Conservation (phyloP, 2,797 vertebrate species). For the Diceros bicornis region DNA sequence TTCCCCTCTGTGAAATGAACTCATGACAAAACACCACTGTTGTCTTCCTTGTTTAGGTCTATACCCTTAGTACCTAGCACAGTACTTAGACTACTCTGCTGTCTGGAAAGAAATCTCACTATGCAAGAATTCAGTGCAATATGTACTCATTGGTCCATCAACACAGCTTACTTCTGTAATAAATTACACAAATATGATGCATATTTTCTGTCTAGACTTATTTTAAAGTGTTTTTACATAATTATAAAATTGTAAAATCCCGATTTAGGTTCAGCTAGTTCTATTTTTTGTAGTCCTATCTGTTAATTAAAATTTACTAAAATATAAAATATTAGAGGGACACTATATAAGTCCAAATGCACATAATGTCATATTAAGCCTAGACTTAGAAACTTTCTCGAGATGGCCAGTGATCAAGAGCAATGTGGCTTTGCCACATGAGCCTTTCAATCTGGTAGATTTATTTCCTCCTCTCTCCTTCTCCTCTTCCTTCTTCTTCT, state of each 20-base stretch:
- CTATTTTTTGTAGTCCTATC: background rate
- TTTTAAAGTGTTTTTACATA: slow-evolving; percentile 28
- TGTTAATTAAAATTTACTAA: slow-evolving; percentile 34
- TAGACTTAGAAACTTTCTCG: background rate
- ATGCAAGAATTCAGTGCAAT: background rate
- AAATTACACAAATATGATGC: slow-evolving; percentile 37
- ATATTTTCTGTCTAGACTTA: slow-evolving; percentile 48
- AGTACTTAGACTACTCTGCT: background rate
- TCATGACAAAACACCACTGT: background rate
- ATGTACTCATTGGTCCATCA: background rate
- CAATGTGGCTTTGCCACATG: background rate
- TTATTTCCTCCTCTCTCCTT: background rate
- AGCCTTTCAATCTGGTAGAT: background rate
- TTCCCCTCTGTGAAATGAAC: background rate
- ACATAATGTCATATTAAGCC: background rate
- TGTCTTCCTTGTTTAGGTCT: background rate
- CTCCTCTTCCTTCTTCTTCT: background rate
- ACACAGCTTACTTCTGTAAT: slow-evolving; percentile 37
- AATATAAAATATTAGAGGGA: background rate
- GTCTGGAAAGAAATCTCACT: slow-evolving; percentile 7
- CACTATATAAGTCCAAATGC: background rate
- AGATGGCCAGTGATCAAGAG: background rate
- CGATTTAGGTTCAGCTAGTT: background rate
- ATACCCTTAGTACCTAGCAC: background rate
- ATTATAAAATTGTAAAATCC: background rate